Evolutionary conservation across 2,797 vertebrate species (phyloP).

Genomic region (Miichthys miiuy): DNA sequence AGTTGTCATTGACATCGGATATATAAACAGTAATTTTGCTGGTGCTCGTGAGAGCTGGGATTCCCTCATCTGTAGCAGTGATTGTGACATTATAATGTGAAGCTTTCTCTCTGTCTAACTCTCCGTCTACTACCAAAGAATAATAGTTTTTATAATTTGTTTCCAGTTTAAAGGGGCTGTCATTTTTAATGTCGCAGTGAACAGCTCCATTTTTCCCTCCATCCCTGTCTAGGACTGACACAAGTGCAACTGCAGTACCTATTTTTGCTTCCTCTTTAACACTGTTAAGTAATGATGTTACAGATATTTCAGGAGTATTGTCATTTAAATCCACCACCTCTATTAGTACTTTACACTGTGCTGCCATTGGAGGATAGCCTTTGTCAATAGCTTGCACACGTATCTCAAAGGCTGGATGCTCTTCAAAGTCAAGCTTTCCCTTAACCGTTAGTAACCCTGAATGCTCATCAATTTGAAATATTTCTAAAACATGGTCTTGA

Average conservation of each 20-base stretch:
- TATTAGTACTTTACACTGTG: conserved; percentile 67
- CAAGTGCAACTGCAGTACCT: conserved; percentile 65
- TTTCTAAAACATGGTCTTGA: conserved; percentile 62
- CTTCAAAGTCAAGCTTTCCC: conserved; percentile 87
- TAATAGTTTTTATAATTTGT: conserved; percentile 64
- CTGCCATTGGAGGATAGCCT: conserved; percentile 69
- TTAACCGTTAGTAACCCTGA: conserved; percentile 86
- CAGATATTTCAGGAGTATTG: conserved; percentile 63
- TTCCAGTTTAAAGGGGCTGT: conserved; percentile 47
- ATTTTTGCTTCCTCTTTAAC: conserved; percentile 61
- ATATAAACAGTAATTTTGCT: conserved; percentile 59
- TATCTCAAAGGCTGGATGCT: conserved; percentile 86
- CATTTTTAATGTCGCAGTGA: not conserved
- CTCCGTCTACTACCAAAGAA: conserved; percentile 42
- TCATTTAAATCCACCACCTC: conserved; percentile 63
- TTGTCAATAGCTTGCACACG: conserved; percentile 88
- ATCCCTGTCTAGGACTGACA: conserved; percentile 69
- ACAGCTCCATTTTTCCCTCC: conserved; percentile 59
- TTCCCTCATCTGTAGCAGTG: conserved; percentile 48
- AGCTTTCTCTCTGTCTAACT: conserved; percentile 37
- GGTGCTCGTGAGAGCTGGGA: conserved; percentile 32
- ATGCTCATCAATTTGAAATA: conserved; percentile 77
- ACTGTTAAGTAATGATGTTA: conserved; percentile 51
- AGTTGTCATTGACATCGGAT: conserved; percentile 80
- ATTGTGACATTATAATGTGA: conserved; percentile 51